Base-by-base conservation (phyloP, 2,888 invertebrate genomes). In the Ormia ochracea region DNA sequence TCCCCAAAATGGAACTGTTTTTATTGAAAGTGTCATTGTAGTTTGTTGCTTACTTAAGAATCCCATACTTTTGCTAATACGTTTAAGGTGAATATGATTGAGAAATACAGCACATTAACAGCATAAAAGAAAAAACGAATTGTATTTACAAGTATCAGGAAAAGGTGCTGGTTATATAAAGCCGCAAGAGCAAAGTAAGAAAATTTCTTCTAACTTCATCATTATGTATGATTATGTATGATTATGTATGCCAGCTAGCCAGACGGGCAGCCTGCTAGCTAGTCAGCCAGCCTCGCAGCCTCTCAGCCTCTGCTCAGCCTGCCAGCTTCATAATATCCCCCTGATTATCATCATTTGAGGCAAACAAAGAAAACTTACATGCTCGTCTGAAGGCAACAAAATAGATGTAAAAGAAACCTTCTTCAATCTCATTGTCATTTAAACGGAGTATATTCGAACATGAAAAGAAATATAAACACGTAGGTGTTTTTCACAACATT, bases 401-500 rank as follows among this genome's bases (percentile, higher is more conserved):
- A 17, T 9, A 5, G n/a, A n/a, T n/a, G n/a, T n/a, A 33, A 33
- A 31, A 6, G 2, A 17, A 61, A 61, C 56, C 28, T 48, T 21
- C 56, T 50, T 59, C 70, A 70, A n/a, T 70, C 69, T 65, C 36
- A 45, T 68, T 54, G 68, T 61, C 75, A 75, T 72, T 70, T 66
- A 43, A 45, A 68, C 33, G 48, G 33, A 54, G 43, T 43, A 54
- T 6, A 63, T n/a, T 12, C 19, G 12, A 61, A 68, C 59, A 59
- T 75, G 43, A 56, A 70, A 73, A 45, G 56, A 80, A 68, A 69
- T 76, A 76, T 68, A 76, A 76, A 56, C 70, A 80, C 76, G 80
- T 80, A 80, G 80, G 80, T 68, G 80, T 80, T 80, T 76, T 68
- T 48, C 66, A 76, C 72, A 80, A 68, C 68, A 76, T 80, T 72